These are phyloP conservation scores for Drosophila fulvimacula DNA, from an alignment of 2,888 invertebrate genomes.

Conservation along the genomic window DNA sequence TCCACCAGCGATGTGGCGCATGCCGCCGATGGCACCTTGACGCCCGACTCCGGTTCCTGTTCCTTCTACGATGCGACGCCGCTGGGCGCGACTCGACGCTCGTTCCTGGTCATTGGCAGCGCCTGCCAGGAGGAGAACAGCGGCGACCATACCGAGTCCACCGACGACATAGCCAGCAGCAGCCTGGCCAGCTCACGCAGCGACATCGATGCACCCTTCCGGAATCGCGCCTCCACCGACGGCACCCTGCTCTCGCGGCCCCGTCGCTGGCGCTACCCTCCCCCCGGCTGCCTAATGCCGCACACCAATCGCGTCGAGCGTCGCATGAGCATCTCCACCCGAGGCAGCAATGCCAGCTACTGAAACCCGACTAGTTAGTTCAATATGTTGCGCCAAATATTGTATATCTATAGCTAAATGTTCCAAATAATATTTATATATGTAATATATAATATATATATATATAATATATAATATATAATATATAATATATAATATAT, in stretches of 20 bases:
- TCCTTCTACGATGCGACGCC: slow-evolving; percentile 84
- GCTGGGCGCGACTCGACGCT: slow-evolving; percentile 78
- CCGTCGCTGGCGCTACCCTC: slow-evolving; percentile 86
- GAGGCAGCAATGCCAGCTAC: slow-evolving; percentile 85
- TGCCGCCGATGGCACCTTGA: slow-evolving; percentile 85
- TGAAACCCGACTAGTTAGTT: slow-evolving; percentile 67
- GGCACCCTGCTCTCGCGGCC: slow-evolving; percentile 87
- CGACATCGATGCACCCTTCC: slow-evolving; percentile 86
- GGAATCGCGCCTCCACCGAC: slow-evolving; percentile 91
- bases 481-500: too few relatives aligned
- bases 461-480: too few relatives aligned
- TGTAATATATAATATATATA: too few relatives aligned
- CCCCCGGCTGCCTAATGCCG: slow-evolving; percentile 85
- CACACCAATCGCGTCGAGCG: slow-evolving; percentile 87
- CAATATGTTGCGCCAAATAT: slow-evolving; percentile 64
- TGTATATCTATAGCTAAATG: slow-evolving; percentile 63
- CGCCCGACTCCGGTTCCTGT: slow-evolving; percentile 85
- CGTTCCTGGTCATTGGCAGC: slow-evolving; percentile 85
- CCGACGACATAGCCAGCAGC: slow-evolving; percentile 85
- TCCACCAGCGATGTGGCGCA: slow-evolving; percentile 87
- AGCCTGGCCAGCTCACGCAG: slow-evolving; percentile 84
- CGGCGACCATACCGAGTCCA: slow-evolving; percentile 87
- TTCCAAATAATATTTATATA: slow-evolving; percentile 31
- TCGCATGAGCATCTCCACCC: slow-evolving; percentile 92
- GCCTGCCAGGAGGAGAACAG: slow-evolving; percentile 87